Evolutionary conservation across 2,888 invertebrate genomes (phyloP).

Genomic region (Ichneumoninae sp.): DNA sequence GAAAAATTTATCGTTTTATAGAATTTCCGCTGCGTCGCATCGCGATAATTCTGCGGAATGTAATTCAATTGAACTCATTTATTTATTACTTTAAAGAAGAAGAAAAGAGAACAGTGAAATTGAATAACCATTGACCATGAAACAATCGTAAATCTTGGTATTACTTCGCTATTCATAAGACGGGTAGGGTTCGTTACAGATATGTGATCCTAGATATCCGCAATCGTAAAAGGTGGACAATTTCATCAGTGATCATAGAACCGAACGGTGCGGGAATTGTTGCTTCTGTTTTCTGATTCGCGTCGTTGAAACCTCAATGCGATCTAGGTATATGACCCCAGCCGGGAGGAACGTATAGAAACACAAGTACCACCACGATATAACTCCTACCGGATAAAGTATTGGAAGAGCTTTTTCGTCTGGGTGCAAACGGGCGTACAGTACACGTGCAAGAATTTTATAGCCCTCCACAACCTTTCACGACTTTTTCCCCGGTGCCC

Average conservation of each 20-base stretch:
- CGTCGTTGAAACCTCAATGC: slow-evolving; percentile 27
- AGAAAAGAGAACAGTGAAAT: not conserved
- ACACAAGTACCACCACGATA: slow-evolving; percentile 21
- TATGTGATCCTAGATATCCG: not conserved
- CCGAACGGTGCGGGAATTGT: not conserved
- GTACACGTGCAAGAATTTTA: slow-evolving; percentile 51
- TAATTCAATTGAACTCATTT: not conserved
- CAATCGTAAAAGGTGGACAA: not conserved
- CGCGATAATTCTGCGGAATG: not conserved
- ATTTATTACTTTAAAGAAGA: not conserved
- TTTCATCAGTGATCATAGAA: slow-evolving; percentile 15
- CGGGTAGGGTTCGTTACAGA: slow-evolving; percentile 8
- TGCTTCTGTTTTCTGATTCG: slow-evolving; percentile 23
- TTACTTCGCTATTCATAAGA: slow-evolving; percentile 3
- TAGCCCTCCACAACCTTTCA: slow-evolving; percentile 47
- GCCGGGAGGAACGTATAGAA: slow-evolving; percentile 6
- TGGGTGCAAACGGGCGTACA: slow-evolving; percentile 26
- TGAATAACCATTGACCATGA: not conserved
- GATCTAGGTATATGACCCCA: not conserved
- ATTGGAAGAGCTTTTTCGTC: slow-evolving; percentile 50
- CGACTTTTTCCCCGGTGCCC: slow-evolving; percentile 24
- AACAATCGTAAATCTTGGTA: not conserved
- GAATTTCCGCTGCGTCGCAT: not conserved
- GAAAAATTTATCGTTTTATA: slow-evolving; percentile 14
- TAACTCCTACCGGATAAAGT: slow-evolving; percentile 16